Percentiles rank a stretch among this genome's conserved stretches.
Conservation (phyloP, 1,140 invertebrate species). For the Bombus vancouverensis region DNA sequence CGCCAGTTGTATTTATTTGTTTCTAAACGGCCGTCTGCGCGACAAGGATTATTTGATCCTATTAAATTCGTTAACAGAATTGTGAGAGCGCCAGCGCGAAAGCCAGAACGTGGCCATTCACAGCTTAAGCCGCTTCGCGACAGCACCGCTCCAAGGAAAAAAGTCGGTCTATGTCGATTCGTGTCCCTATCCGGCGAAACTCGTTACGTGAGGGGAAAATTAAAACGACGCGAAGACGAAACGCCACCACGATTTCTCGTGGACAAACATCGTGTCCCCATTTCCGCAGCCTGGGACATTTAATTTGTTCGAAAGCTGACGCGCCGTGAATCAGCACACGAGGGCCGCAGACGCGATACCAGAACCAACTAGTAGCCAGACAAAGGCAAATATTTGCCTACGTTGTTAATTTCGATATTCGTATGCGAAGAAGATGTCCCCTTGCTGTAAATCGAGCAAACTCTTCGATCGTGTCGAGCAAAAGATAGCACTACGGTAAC, state of each 20-base stretch:
- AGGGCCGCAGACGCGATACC: not conserved
- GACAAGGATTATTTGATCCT: slow-evolving; percentile 17
- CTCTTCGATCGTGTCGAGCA: not conserved
- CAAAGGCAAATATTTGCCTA: slow-evolving; percentile 16
- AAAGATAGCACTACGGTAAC: not conserved
- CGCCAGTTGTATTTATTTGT: not conserved
- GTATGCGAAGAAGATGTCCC: no score
- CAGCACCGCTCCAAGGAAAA: not conserved
- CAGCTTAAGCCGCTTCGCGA: not conserved
- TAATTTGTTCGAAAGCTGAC: slow-evolving; percentile 3
- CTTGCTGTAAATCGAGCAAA: not conserved
- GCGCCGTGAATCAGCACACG: not conserved
- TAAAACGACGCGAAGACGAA: not conserved
- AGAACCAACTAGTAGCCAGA: not conserved
- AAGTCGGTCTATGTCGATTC: not conserved
- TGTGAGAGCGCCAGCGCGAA: not conserved
- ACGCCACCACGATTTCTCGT: not conserved
- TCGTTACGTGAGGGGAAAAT: not conserved
- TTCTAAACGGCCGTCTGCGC: not conserved
- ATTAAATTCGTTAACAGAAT: slow-evolving; percentile 28
- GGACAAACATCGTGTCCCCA: no score
- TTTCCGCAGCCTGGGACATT: not conserved
- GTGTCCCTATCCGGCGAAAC: not conserved
- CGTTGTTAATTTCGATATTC: slow-evolving; percentile 25
- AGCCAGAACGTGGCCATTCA: not conserved